These are phyloP conservation scores for Epizoanthus stellaris DNA, from an alignment of 92 coral and sea anemone genomes.

Conservation along the genomic window DNA sequence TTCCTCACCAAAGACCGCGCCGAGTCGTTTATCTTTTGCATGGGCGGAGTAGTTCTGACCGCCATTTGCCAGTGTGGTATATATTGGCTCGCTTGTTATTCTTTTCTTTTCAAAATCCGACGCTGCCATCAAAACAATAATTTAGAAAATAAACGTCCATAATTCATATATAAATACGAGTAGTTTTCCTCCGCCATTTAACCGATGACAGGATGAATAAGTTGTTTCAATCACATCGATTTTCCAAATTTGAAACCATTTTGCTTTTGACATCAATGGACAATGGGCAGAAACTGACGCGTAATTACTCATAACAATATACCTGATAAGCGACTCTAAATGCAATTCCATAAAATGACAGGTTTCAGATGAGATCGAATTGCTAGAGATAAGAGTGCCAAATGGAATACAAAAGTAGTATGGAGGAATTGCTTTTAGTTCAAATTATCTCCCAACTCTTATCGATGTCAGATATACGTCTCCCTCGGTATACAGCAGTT, in stretches of 20 bases:
- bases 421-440: neutral
- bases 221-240: slow-evolving; percentile 21
- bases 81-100: slow-evolving; percentile 20
- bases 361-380: slow-evolving; percentile 33
- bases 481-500: neutral
- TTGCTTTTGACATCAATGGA: slow-evolving; percentile 35
- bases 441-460: too few relatives aligned
- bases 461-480: too few relatives aligned
- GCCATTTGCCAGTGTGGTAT: slow-evolving; percentile 19
- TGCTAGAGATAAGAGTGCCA: slow-evolving; percentile 10
- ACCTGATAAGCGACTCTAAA: slow-evolving; percentile 38
- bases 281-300: slow-evolving; percentile 2
- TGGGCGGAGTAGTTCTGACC: slow-evolving; percentile 31
- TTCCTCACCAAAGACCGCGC: slow-evolving; percentile 27
- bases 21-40: slow-evolving; percentile 38
- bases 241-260: slow-evolving; percentile 28
- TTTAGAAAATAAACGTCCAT: slow-evolving; percentile 27
- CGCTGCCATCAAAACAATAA: slow-evolving; percentile 30
- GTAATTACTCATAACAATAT: slow-evolving; percentile 33
- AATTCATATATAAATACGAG: slow-evolving; percentile 20
- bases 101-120: slow-evolving; percentile 30
- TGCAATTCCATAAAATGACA: slow-evolving; percentile 36
- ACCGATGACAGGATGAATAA: neutral
- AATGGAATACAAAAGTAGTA: neutral
- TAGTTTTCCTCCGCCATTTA: neutral